Evolutionary conservation across 2,797 vertebrate genomes (phyloP), one percentile per base, ranked within the genome.

Genomic region (Macroramphosus scolopax): DNA sequence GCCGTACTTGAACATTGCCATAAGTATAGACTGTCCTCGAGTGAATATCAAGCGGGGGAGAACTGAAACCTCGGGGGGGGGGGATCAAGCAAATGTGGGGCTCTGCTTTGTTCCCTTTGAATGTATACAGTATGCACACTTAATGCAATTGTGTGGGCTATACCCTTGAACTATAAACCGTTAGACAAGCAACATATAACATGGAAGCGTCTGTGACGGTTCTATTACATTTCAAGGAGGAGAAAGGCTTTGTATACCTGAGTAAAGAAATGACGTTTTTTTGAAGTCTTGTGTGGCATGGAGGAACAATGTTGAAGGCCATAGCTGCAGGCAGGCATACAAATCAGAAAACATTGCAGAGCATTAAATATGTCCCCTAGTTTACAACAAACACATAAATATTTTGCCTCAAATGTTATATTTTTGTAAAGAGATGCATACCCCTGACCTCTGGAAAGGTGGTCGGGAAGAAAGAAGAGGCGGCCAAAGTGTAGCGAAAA

Each of bases 261-360:
- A 70, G 67, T 63, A 75, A 72, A 76, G 72, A 79, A 83, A 81
- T 65, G 0, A 32, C 20, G 6, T 67, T 67, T 78, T 46, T 81
- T 83, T 84, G 60, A 85, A 80, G 75, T 76, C 33, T 13, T n/a
- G 54, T 7, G 33, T 65, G 61, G 54, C 56, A 43, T 53, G 55
- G 60, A 68, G 63, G 71, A 71, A 74, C 66, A 75, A 80, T 75
- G 60, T 64, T 66, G 83, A 81, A 84, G 85, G 85, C 76, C 80
- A 52, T 46, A 2, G 48, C 68, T 62, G 59, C 67, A 66, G 68
- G 67, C 61, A 22, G 69, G 72, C 74, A 65, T 64, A 72, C 70
- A 68, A 78, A 82, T 71, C 58, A 53, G 53, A 76, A 69, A 77
- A 62, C 68, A 59, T 30, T n/a, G 72, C 35, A 40, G 40, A 54